phyloP scores from a whole-genome alignment of 2,113 vertebrate genomes.

The Xiphorhynchus elegans region DNA sequence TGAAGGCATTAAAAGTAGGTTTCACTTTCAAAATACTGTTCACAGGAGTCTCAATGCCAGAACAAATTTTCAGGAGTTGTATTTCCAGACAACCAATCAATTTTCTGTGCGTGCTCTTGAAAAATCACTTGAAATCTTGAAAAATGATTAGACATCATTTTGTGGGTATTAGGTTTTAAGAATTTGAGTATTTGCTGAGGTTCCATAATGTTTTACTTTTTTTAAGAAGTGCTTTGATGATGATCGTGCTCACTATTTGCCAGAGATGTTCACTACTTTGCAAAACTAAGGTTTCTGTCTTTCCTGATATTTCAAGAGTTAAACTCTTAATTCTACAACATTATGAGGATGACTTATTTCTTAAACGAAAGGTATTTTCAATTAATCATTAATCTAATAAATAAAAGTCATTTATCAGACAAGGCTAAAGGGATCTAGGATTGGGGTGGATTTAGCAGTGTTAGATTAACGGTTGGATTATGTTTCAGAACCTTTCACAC shows the following conservation, averaged over 20 bases:
- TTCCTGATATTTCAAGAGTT: background rate
- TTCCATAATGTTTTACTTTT: background rate
- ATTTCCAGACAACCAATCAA: background rate
- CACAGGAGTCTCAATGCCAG: background rate
- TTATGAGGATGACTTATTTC: background rate
- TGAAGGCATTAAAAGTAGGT: background rate
- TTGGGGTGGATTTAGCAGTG: background rate
- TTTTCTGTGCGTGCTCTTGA: background rate
- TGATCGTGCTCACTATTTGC: background rate
- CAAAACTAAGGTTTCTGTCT: background rate
- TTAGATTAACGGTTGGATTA: background rate
- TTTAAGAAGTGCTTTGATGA: background rate
- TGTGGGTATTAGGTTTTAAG: background rate
- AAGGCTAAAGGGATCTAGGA: background rate
- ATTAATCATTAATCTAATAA: background rate
- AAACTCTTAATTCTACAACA: background rate
- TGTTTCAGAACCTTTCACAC: background rate
- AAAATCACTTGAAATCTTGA: background rate
- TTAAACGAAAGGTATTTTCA: background rate
- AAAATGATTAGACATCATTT: background rate
- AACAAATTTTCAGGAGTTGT: background rate
- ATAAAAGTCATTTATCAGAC: background rate
- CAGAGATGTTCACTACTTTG: background rate
- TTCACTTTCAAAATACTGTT: background rate
- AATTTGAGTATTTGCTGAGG: background rate